A percentile compares a stretch with the other conserved stretches of the same genome.
Evolutionary conservation across 2,113 vertebrate species (phyloP).

Genomic region (Nesoenas mayeri): DNA sequence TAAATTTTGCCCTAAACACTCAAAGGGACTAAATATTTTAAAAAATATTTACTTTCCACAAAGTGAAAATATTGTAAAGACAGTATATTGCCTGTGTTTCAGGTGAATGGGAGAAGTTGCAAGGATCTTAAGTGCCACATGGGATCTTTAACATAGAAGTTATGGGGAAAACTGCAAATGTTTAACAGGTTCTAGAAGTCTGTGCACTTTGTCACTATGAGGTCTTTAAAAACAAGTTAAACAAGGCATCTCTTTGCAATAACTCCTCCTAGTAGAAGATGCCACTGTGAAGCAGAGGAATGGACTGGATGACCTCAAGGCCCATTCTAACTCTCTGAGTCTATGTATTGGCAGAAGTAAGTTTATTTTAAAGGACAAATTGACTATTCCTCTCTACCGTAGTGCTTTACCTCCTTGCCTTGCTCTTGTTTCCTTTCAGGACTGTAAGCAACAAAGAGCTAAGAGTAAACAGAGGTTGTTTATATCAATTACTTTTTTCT

Average conservation of each 20-base stretch:
- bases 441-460: neutral
- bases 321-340: neutral
- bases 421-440: neutral
- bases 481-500: neutral
- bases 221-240: neutral
- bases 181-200: neutral
- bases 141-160: neutral
- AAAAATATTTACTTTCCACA: neutral
- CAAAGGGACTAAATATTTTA: neutral
- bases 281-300: neutral
- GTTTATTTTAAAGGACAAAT: constrained; percentile 12
- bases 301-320: neutral
- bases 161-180: neutral
- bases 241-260: neutral
- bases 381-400: neutral
- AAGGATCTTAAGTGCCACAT: neutral
- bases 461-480: constrained; percentile 13
- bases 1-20: neutral
- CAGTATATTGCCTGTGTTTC: neutral
- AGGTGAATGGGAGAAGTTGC: neutral
- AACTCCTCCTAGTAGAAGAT: neutral
- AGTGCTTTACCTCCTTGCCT: neutral
- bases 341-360: neutral
- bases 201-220: neutral
- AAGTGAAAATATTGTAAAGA: neutral